phyloP scores from a whole-genome alignment of 2,888 invertebrate species.

The Acholoe squamosa region DNA sequence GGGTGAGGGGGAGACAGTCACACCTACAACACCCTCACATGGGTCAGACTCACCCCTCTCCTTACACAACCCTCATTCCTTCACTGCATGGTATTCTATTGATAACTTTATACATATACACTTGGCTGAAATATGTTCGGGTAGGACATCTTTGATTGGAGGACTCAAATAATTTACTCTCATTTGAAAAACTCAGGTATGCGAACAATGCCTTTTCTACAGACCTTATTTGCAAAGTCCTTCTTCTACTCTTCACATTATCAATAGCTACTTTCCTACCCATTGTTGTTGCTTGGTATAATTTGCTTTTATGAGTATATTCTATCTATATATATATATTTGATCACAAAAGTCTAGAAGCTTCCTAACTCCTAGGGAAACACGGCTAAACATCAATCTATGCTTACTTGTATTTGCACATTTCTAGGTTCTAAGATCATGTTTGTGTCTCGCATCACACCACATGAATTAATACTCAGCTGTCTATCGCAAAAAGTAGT shows the following conservation, averaged over 20 bases:
- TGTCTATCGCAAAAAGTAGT: neutral
- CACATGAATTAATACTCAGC: neutral
- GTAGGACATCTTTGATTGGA: no score
- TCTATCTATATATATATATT: neutral
- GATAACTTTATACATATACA: no score
- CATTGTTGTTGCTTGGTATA: neutral
- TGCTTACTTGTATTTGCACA: neutral
- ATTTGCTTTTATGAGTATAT: no score
- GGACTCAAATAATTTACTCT: no score
- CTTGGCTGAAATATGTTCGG: no score
- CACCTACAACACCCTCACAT: constrained; percentile 58
- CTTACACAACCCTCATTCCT: neutral
- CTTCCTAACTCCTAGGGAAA: neutral
- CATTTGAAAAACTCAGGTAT: no score
- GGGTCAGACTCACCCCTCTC: constrained; percentile 24
- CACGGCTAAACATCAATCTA: neutral
- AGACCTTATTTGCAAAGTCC: no score
- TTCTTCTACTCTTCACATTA: no score
- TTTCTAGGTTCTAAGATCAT: neutral
- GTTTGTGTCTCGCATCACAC: neutral
- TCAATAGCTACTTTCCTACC: no score
- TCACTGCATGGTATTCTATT: neutral
- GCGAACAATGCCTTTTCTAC: no score
- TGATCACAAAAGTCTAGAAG: neutral
- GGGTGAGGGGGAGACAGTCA: constrained; percentile 59